Conservation (phyloP, 2,113 vertebrate genomes). For the Microcebus tavaratra region DNA sequence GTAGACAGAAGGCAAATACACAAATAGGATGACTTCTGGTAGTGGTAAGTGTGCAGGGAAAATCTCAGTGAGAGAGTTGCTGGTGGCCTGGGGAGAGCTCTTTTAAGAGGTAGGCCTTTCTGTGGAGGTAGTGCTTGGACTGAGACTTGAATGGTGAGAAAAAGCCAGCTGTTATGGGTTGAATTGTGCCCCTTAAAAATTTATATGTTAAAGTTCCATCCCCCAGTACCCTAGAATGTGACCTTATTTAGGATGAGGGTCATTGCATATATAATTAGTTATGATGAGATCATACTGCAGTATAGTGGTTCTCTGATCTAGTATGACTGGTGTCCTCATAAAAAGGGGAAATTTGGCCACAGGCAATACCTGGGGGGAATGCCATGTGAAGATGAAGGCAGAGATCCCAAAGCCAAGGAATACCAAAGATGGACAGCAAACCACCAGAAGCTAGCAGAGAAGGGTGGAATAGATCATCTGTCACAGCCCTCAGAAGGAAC, state of each 20-base stretch:
- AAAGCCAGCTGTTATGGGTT: not conserved
- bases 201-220: not conserved
- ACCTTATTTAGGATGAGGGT: not conserved
- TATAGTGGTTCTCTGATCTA: not conserved
- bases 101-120: not conserved
- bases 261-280: not conserved
- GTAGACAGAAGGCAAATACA: not conserved
- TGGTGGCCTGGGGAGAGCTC: not conserved
- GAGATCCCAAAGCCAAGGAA: no score
- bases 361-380: not conserved
- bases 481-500: not conserved
- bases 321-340: not conserved
- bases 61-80: not conserved
- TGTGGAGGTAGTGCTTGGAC: not conserved
- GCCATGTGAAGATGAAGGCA: not conserved
- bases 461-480: not conserved
- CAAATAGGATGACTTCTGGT: not conserved
- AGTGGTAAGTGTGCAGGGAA: not conserved
- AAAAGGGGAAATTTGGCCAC: not conserved
- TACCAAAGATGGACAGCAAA: not conserved
- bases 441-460: not conserved
- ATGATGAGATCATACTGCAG: not conserved
- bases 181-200: not conserved
- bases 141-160: not conserved
- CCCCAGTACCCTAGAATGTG: not conserved